Evolutionary conservation across 2,888 invertebrate species (phyloP), one percentile per base, ranked within the genome.

Genomic region (Calliopum simillimum): DNA sequence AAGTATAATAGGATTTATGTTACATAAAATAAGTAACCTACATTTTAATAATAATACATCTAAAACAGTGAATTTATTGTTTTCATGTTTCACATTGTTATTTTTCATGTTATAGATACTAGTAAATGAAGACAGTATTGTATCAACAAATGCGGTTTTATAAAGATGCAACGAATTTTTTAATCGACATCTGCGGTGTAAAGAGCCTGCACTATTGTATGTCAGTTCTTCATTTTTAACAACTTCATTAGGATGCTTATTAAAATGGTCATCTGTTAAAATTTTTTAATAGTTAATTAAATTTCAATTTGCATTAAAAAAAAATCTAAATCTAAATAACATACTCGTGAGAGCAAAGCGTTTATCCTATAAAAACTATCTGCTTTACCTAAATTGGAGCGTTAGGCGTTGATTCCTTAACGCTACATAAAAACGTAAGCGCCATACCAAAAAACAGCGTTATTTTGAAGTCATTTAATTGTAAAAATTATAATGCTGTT

Each of bases 211-310:
- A 73, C 89, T 89, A 80, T 90, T 91, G 84, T 94, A 92, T 70
- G 95, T 95, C 82, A 96, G 88, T 88, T 95, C 95, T 87, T 96
- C 96, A 85, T 95, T 96, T 88, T 96, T 96, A 80, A 95, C 94
- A 79, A 96, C 95, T 87, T 96, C 96, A 87, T 96, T 96, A 72
- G 94, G 95, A 86, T 94, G 91, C 86, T 94, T 94, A 82, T 94
- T 94, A 83, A 94, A 94, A 85, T 93, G 93, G 88, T 93, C 94
- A 76, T 80, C 80, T 92, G 73, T 41, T 53, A 44, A 72, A 61
- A 61, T 78, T 78, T 67, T 76, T 72, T 68, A 70, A 69, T 23
- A 33, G 46, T 69, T 59, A 71, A 71, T 62, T 68, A 56, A 55
- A 67, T 49, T 67, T 68, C 72, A 71, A 8, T 33, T 33, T 33